These are phyloP conservation scores for Neuroterus valhalla DNA, from an alignment of 1,140 invertebrate genomes.

Conservation along the genomic window DNA sequence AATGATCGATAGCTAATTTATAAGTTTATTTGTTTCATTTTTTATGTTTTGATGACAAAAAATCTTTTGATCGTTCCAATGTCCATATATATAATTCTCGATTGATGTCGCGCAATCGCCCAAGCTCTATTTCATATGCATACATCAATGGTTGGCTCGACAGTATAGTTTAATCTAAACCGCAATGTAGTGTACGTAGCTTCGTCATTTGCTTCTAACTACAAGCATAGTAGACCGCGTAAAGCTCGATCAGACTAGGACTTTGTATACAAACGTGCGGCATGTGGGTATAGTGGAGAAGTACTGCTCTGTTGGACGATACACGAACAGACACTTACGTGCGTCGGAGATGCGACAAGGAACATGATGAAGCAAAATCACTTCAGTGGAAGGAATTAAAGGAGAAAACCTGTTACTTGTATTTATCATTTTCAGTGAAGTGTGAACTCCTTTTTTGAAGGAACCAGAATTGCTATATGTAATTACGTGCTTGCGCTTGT, in stretches of 20 bases:
- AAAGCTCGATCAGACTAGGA: background rate
- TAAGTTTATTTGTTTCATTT: too few relatives aligned
- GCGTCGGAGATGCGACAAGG: background rate
- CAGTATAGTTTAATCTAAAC: background rate
- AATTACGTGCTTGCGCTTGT: too few relatives aligned
- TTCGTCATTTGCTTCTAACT: constrained; percentile 2
- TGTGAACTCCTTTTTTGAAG: too few relatives aligned
- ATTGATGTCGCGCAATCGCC: background rate
- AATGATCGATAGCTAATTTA: too few relatives aligned
- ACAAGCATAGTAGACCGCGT: background rate
- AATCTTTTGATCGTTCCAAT: too few relatives aligned
- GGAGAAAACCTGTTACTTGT: too few relatives aligned
- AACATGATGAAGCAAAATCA: background rate
- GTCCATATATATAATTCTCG: too few relatives aligned
- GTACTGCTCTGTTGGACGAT: background rate
- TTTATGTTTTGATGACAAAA: too few relatives aligned
- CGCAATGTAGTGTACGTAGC: background rate
- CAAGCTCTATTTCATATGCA: background rate
- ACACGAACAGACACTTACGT: background rate
- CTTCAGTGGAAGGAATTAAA: too few relatives aligned
- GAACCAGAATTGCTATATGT: too few relatives aligned
- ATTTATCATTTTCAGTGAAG: too few relatives aligned
- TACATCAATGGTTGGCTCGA: background rate
- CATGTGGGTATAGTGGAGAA: background rate
- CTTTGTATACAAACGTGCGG: background rate